Evolutionary conservation across 2,888 invertebrate genomes (phyloP), one percentile per base, ranked within the genome.

Genomic region (Tetrapedia diversipes): DNA sequence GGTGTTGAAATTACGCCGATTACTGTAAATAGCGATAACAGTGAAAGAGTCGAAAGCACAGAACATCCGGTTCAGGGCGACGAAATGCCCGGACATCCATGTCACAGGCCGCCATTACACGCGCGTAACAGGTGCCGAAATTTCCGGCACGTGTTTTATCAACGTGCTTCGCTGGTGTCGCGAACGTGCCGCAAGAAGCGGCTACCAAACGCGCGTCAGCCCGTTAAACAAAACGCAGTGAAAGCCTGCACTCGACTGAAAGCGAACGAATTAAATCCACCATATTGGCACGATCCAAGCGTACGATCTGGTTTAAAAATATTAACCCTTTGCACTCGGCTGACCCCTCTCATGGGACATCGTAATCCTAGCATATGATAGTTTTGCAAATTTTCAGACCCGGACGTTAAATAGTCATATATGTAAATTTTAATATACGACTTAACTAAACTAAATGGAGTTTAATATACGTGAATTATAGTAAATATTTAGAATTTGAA

Each of bases 61-160:
- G 14, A 16, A 34, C 8, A 34, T 54, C 16, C 19, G 37, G 37
- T n/a, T n/a, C n/a, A 34, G 10, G 2, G 11, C 4, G 19, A 16
- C 1, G 8, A 56, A 39, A 32, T 19, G 22, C 16, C 4, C 8
- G 16, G 24, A 39, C 37, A 37, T 24, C 24, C 37, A 56, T 56
- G 43, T 59, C 6, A 11, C 14, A 11, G 14, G 2, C n/a, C 4
- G 29, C 11, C 41, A 43, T 59, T 59, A 59, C 59, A 43, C 7
- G 59, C 4, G 83, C 77, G 86, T 87, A 87, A 87, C 87, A 87
- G 86, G 87, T 87, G 87, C 75, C 77, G 75, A 80, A 75, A 71
- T 73, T 71, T 75, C 71, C 70, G 59, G 76, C 81, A 73, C 81
- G 85, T 60, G 73, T 86, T 87, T 85, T 84, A 81, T 84, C 83